These are phyloP conservation scores for Brachionus paranguensis DNA, from an alignment of 1,140 invertebrate genomes.

Conservation along the genomic window DNA sequence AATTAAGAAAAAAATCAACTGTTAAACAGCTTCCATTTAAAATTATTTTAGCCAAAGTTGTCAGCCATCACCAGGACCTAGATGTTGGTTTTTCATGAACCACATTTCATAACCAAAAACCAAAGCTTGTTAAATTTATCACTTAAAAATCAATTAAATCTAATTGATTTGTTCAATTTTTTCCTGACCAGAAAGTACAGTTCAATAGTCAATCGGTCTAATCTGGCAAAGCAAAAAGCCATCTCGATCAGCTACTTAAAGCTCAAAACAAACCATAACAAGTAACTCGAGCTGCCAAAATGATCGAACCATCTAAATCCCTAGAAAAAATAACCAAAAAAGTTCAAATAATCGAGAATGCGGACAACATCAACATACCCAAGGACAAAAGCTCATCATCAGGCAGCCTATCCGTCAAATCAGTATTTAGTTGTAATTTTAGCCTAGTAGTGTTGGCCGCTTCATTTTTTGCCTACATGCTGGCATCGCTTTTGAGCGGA, in stretches of 20 bases:
- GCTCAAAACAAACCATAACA: constrained; percentile 12
- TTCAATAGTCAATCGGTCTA: neutral
- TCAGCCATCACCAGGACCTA: neutral
- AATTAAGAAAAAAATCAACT: neutral
- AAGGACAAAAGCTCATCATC: neutral
- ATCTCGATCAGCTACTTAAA: neutral
- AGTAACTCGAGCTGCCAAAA: neutral
- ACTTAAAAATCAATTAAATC: constrained; percentile 12
- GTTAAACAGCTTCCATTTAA: too few relatives aligned
- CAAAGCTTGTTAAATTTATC: neutral
- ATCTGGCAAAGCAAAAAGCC: neutral
- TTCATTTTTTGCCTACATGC: constrained; percentile 26
- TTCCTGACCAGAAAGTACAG: neutral
- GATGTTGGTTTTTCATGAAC: constrained; percentile 36
- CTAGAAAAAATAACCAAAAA: neutral
- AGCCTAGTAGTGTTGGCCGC: constrained; percentile 6
- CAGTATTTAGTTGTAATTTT: neutral
- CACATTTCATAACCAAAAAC: neutral
- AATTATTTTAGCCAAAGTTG: neutral
- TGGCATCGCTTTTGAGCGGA: neutral
- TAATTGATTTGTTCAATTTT: constrained; percentile 25
- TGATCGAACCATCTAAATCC: neutral
- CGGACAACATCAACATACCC: neutral
- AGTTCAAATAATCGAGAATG: neutral
- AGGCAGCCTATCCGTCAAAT: neutral